Evolutionary conservation across 1,140 invertebrate genomes (phyloP).

Genomic region (Neuroterus valhalla): DNA sequence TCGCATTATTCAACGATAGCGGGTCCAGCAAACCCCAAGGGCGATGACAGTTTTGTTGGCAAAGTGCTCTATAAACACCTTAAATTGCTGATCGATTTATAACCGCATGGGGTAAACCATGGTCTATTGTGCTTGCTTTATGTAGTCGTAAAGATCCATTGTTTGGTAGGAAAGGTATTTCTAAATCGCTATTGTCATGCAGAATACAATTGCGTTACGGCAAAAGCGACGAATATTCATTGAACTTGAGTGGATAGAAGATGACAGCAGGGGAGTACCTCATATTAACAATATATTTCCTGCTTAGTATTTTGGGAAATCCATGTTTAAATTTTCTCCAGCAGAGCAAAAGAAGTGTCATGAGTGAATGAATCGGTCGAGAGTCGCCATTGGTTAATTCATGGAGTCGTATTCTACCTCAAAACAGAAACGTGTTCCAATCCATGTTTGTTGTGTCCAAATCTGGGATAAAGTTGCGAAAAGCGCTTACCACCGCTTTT

Average conservation of each 20-base stretch:
- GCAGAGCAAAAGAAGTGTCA: too few species aligned
- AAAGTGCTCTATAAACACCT: constrained; percentile 32
- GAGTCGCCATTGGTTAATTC: too few species aligned
- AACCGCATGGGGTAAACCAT: constrained; percentile 42
- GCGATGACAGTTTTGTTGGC: constrained; percentile 26
- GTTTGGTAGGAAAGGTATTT: constrained; percentile 66
- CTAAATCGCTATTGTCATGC: constrained; percentile 68
- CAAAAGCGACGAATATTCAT: constrained; percentile 53
- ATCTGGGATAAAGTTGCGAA: too few species aligned
- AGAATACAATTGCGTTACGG: constrained; percentile 60
- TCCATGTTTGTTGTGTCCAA: too few species aligned
- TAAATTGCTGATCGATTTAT: constrained; percentile 40
- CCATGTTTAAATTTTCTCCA: too few species aligned
- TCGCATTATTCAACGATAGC: background rate
- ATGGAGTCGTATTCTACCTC: too few species aligned
- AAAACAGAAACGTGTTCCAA: too few species aligned
- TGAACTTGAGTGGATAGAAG: constrained; percentile 41
- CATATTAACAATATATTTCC: too few species aligned
- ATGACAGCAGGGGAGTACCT: background rate
- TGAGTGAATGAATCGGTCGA: too few species aligned
- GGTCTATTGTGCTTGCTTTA: constrained; percentile 63
- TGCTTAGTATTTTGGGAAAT: too few species aligned
- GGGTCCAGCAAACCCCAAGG: constrained; percentile 22
- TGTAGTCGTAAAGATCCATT: constrained; percentile 68
- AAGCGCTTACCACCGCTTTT: too few species aligned